A percentile compares a stretch with the other conserved stretches of the same genome.
Conservation (phyloP, 1,140 invertebrate species). For the Penaeus japonicus region DNA sequence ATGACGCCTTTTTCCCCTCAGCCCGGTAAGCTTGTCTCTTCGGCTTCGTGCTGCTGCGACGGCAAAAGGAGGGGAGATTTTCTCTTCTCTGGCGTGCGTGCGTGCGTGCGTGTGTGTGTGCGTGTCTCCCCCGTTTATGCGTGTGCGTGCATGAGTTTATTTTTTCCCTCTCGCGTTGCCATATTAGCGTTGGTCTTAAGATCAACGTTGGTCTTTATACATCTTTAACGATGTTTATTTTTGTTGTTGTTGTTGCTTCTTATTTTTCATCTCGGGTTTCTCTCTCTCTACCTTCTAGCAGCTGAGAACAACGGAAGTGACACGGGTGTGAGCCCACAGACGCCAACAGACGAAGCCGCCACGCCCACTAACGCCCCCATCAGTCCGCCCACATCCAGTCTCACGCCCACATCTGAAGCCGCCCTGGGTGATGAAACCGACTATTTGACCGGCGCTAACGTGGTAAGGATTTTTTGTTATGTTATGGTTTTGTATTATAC, state of each 20-base stretch:
- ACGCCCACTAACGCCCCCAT: constrained; percentile 44
- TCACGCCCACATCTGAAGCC: constrained; percentile 26
- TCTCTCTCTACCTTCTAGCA: not conserved
- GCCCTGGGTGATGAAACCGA: constrained; percentile 47
- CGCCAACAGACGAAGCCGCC: constrained; percentile 38
- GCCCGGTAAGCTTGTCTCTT: too few relatives aligned
- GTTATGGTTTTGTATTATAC: not conserved
- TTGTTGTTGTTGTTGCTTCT: too few relatives aligned
- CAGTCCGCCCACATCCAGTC: constrained; percentile 35
- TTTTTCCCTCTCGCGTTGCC: too few relatives aligned
- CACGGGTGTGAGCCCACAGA: constrained; percentile 41
- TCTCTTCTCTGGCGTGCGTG: not conserved
- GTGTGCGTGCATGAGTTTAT: not conserved
- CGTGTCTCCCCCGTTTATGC: too few relatives aligned
- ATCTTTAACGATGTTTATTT: too few relatives aligned
- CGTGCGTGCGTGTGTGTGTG: not conserved
- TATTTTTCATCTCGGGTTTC: not conserved
- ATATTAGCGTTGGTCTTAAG: too few relatives aligned
- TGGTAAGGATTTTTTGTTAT: constrained; percentile 31
- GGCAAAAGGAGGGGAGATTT: too few relatives aligned
- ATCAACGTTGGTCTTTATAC: too few relatives aligned
- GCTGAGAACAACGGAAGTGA: constrained; percentile 42
- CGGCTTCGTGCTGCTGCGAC: too few relatives aligned
- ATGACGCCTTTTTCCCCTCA: too few relatives aligned
- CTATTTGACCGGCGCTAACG: constrained; percentile 46